Percentiles rank a stretch among this genome's conserved stretches.
Evolutionary conservation across 1,140 invertebrate genomes (phyloP).

Genomic region (Cotesia chilonis): DNA sequence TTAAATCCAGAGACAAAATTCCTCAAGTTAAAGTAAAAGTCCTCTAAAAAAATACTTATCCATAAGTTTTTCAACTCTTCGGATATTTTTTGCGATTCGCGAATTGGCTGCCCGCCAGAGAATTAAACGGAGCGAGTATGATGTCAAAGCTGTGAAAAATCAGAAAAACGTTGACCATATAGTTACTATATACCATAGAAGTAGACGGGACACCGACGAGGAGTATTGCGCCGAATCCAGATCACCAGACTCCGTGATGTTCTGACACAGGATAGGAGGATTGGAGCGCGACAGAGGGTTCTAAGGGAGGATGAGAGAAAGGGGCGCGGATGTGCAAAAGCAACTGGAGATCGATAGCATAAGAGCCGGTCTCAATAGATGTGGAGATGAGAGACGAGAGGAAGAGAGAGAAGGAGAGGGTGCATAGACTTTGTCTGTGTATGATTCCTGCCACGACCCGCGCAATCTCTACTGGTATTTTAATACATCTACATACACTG

Average conservation of each 20-base stretch:
- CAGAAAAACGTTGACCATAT: conserved; percentile 17
- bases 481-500: background rate
- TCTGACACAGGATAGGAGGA: too few species aligned
- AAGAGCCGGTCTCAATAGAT: background rate
- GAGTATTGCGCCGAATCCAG: conserved; percentile 10
- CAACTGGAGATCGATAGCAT: conserved; percentile 21
- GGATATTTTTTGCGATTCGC: too few species aligned
- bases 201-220: background rate
- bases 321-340: conserved; percentile 27
- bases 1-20: too few species aligned
- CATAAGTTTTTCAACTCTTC: too few species aligned
- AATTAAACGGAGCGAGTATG: background rate
- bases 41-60: too few species aligned
- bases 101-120: background rate
- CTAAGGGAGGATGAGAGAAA: background rate
- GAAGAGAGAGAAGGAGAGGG: conserved; percentile 18
- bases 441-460: conserved; percentile 18
- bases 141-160: conserved; percentile 9
- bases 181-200: background rate
- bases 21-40: too few species aligned
- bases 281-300: too few species aligned
- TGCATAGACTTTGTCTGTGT: background rate
- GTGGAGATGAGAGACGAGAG: background rate
- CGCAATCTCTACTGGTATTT: conserved; percentile 10
- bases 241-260: background rate